Conservation (phyloP, 2,113 vertebrate genomes). For the Bettongia penicillata region DNA sequence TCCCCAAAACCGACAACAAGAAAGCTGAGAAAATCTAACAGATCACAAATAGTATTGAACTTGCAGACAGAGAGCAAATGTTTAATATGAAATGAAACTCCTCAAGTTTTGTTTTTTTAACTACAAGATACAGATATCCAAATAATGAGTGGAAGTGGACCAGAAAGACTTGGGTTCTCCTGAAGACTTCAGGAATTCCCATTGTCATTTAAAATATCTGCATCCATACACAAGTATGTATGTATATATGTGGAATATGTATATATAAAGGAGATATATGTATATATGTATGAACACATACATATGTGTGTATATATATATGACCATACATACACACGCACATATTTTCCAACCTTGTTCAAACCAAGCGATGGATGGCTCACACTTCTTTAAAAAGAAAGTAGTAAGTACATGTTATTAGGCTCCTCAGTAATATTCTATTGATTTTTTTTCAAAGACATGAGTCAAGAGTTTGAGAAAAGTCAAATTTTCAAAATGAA, state of each 20-base stretch:
- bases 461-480: slow-evolving; percentile 9
- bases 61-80: slow-evolving; percentile 55
- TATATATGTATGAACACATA: neutral
- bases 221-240: neutral
- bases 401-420: neutral
- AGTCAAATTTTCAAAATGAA: neutral
- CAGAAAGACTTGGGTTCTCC: neutral
- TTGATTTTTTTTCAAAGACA: slow-evolving; percentile 12
- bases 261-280: neutral
- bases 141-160: neutral
- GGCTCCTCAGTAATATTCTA: neutral
- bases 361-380: neutral
- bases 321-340: neutral
- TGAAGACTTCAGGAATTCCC: neutral
- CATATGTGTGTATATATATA: neutral
- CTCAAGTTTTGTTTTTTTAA: neutral
- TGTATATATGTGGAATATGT: neutral
- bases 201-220: neutral
- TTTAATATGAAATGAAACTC: slow-evolving; percentile 14
- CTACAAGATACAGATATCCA: neutral
- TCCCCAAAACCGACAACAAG: neutral
- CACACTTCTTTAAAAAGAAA: neutral
- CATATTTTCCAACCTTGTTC: neutral
- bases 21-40: slow-evolving; percentile 56
- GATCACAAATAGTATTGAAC: slow-evolving; percentile 48